phyloP scores from a whole-genome alignment of 53 echinoderm and acorn worm genomes.

The Paelopatides confundens region DNA sequence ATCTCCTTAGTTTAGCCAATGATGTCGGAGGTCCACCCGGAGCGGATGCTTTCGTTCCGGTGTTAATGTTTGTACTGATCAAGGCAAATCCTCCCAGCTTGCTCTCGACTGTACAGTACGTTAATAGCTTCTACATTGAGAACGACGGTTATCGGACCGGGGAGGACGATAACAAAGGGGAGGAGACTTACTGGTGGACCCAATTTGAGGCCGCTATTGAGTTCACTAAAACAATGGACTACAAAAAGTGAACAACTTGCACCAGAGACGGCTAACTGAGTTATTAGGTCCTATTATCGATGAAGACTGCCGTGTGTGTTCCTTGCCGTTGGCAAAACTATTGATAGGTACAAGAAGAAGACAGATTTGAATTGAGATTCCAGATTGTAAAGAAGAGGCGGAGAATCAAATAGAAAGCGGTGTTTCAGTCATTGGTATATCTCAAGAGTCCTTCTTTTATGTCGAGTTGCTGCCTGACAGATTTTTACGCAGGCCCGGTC shows the following conservation, averaged over 20 bases:
- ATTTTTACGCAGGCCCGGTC: too few species aligned
- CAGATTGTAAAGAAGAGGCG: too few species aligned
- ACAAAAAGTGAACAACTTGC: slow-evolving; percentile 71
- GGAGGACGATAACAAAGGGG: slow-evolving; percentile 70
- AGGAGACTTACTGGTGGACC: slow-evolving; percentile 99
- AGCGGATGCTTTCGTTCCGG: slow-evolving; percentile 92
- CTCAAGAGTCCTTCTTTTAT: too few species aligned
- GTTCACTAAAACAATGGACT: slow-evolving; percentile 90
- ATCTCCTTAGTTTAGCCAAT: slow-evolving; percentile 88
- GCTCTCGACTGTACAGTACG: slow-evolving; percentile 96
- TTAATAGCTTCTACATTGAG: slow-evolving; percentile 90
- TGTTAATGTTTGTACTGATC: slow-evolving; percentile 94
- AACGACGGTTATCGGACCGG: slow-evolving; percentile 69
- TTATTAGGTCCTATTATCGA: too few species aligned
- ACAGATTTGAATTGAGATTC: too few species aligned
- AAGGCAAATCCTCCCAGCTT: slow-evolving; percentile 95
- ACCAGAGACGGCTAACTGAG: too few species aligned
- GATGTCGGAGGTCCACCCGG: slow-evolving; percentile 82
- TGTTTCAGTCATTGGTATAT: too few species aligned
- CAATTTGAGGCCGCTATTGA: slow-evolving; percentile 95
- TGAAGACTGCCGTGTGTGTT: too few species aligned
- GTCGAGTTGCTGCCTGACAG: too few species aligned
- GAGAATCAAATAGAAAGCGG: too few species aligned
- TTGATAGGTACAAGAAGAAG: too few species aligned
- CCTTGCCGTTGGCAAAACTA: too few species aligned